phyloP scores from a whole-genome alignment of 2,888 invertebrate genomes.

The Leptopilina drosophilae region DNA sequence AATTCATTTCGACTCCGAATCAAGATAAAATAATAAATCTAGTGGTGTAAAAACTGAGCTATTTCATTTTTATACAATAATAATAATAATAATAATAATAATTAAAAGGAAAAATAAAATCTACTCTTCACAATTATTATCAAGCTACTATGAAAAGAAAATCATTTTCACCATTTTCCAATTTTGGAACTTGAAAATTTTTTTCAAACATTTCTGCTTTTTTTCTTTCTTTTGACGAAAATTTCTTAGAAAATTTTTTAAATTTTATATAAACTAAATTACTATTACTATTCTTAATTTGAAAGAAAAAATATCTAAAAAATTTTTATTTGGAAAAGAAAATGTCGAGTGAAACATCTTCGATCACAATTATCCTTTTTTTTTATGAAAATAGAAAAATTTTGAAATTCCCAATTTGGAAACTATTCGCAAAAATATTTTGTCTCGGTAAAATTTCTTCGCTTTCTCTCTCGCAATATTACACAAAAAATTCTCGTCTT shows the following conservation, averaged over 20 bases:
- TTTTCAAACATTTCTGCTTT: no score
- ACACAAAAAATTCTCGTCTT: slow-evolving; percentile 37
- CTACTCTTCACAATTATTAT: slow-evolving; percentile 65
- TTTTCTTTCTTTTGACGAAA: neutral
- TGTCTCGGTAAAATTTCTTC: neutral
- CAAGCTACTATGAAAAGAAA: slow-evolving; percentile 56
- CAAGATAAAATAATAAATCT: slow-evolving; percentile 56
- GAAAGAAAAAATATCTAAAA: no score
- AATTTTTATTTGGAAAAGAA: no score
- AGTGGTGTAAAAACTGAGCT: slow-evolving; percentile 60
- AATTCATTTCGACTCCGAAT: slow-evolving; percentile 54
- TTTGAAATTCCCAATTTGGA: no score
- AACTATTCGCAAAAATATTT: no score
- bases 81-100: no score
- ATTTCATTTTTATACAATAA: slow-evolving; percentile 52
- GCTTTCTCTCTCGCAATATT: neutral
- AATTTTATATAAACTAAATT: no score
- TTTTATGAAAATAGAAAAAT: no score
- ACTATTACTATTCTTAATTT: no score
- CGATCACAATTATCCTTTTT: neutral
- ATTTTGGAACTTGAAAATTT: slow-evolving; percentile 6
- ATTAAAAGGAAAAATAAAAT: slow-evolving; percentile 64
- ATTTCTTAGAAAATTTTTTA: no score
- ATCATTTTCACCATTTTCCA: slow-evolving; percentile 2
- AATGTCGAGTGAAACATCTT: no score